A percentile compares a stretch with the other conserved stretches of the same genome.
These are phyloP conservation scores for Zaprionus camerounensis DNA, from an alignment of 1,140 invertebrate species.

Conservation along the genomic window DNA sequence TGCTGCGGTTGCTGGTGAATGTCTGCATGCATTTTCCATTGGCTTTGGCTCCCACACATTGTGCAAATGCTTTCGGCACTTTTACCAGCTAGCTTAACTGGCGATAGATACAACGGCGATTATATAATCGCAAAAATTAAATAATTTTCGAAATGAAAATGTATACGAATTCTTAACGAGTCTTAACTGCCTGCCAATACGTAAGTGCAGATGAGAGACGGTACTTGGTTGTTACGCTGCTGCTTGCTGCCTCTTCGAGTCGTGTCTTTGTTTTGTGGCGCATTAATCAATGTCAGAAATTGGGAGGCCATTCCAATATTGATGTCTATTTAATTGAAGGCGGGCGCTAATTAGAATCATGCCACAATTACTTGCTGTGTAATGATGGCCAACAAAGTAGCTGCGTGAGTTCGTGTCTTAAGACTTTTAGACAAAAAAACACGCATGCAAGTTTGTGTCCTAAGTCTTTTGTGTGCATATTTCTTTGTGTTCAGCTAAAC, in stretches of 20 bases:
- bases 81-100: slow-evolving; percentile 54
- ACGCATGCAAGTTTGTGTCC: background rate
- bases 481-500: background rate
- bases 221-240: slow-evolving; percentile 25
- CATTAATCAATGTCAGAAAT: slow-evolving; percentile 76
- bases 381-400: slow-evolving; percentile 43
- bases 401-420: slow-evolving; percentile 5
- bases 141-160: slow-evolving; percentile 68
- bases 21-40: slow-evolving; percentile 75
- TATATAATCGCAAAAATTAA: slow-evolving; percentile 79
- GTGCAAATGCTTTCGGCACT: slow-evolving; percentile 80
- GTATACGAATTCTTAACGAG: slow-evolving; percentile 54
- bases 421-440: background rate
- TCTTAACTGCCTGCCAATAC: slow-evolving; percentile 1
- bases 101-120: slow-evolving; percentile 25
- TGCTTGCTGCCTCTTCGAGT: slow-evolving; percentile 53
- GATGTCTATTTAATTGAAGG: slow-evolving; percentile 77
- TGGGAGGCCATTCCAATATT: slow-evolving; percentile 55
- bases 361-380: slow-evolving; percentile 56
- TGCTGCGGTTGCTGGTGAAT: slow-evolving; percentile 48
- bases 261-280: slow-evolving; percentile 61
- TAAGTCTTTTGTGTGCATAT: background rate
- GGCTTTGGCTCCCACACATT: slow-evolving; percentile 76
- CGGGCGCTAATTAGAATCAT: slow-evolving; percentile 72
- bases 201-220: background rate